A percentile compares a stretch with the other conserved stretches of the same genome.
These are phyloP conservation scores for Hydroisotoma schaefferi DNA, from an alignment of 2,888 invertebrate genomes.

Conservation along the genomic window DNA sequence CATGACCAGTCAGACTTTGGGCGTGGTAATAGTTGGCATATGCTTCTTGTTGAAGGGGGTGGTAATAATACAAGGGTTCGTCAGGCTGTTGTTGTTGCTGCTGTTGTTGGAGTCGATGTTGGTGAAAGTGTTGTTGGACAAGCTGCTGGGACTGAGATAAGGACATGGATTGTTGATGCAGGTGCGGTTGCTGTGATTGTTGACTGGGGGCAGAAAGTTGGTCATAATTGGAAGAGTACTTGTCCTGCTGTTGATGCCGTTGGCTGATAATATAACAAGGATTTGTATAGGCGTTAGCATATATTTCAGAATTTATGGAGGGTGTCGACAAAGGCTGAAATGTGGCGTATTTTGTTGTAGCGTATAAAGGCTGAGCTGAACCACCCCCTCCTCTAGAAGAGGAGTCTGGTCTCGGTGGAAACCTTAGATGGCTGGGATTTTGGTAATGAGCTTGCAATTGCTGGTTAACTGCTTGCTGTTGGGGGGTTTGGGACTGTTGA, in stretches of 20 bases:
- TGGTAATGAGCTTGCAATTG: constrained; percentile 29
- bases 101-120: constrained; percentile 20
- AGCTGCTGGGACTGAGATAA: too few species aligned
- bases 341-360: constrained; percentile 33
- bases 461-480: constrained; percentile 25
- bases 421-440: constrained; percentile 27
- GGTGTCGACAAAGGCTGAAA: constrained; percentile 31
- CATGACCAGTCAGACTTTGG: constrained; percentile 39
- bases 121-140: constrained; percentile 13
- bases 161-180: too few species aligned
- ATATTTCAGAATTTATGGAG: constrained; percentile 14
- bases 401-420: constrained; percentile 16
- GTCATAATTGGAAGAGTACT: neutral
- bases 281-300: constrained; percentile 13
- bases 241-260: constrained; percentile 28
- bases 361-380: constrained; percentile 22
- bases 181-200: constrained; percentile 16
- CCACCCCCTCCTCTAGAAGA: constrained; percentile 24
- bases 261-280: constrained; percentile 4
- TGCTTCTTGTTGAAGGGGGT: constrained; percentile 31
- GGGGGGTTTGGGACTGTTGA: constrained; percentile 11
- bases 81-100: neutral
- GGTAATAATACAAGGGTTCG: constrained; percentile 32
- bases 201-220: constrained; percentile 1
- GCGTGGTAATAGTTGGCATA: constrained; percentile 38